Conservation (phyloP, 2,888 invertebrate genomes). For the Microctonus hyperodae region DNA sequence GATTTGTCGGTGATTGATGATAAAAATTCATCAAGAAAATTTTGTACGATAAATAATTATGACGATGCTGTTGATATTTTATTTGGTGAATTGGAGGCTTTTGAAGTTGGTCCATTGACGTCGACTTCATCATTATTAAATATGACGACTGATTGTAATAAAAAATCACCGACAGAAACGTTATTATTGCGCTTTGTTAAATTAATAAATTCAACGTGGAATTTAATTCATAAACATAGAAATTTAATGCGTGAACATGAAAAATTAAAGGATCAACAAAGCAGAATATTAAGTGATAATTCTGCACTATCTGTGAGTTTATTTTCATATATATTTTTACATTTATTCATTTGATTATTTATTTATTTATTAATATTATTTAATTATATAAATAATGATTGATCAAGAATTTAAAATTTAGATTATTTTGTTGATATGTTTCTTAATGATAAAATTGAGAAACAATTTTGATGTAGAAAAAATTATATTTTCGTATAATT, state of each 20-base stretch:
- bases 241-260: conserved; percentile 42
- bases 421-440: no score
- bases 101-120: conserved; percentile 36
- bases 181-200: conserved; percentile 34
- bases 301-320: conserved; percentile 43
- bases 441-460: no score
- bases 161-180: conserved; percentile 31
- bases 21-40: conserved; percentile 29
- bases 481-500: background rate
- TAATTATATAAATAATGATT: no score
- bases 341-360: conserved; percentile 12
- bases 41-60: conserved; percentile 44
- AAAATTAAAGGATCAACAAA: conserved; percentile 39
- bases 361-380: background rate
- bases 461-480: no score
- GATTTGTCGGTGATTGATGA: conserved; percentile 32
- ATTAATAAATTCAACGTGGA: conserved; percentile 45
- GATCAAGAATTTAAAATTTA: no score
- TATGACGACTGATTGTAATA: conserved; percentile 12
- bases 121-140: conserved; percentile 5
- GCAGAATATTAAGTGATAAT: conserved; percentile 44
- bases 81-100: conserved; percentile 49
- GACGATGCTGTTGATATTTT: conserved; percentile 42
- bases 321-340: background rate
- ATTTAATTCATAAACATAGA: conserved; percentile 43